These are phyloP conservation scores for Drosophila biarmipes DNA, from an alignment of 1,140 invertebrate species.

Conservation along the genomic window DNA sequence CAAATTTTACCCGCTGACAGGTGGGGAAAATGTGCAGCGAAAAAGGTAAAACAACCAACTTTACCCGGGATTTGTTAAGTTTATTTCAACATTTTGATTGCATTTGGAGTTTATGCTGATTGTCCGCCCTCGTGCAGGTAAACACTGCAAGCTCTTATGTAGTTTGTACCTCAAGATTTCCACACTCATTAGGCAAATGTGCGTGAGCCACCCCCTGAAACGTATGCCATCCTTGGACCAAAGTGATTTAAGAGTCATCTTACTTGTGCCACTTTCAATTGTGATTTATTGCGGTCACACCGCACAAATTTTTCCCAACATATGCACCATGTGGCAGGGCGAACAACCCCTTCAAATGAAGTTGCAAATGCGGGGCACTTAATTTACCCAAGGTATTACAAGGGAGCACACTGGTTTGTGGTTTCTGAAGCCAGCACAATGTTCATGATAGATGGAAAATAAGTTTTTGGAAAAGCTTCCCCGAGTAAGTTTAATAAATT, in stretches of 20 bases:
- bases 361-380: slow-evolving; percentile 1
- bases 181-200: slow-evolving; percentile 19
- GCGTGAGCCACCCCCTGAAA: neutral
- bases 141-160: slow-evolving; percentile 13
- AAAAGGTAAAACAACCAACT: slow-evolving; percentile 33
- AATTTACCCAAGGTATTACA: slow-evolving; percentile 6
- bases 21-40: slow-evolving; percentile 32
- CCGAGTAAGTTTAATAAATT: too few species aligned
- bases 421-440: neutral
- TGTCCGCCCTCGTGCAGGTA: slow-evolving; percentile 32
- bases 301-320: slow-evolving; percentile 11
- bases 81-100: slow-evolving; percentile 49
- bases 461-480: neutral
- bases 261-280: slow-evolving; percentile 16
- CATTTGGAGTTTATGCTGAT: slow-evolving; percentile 45
- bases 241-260: slow-evolving; percentile 16
- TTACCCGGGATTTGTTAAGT: slow-evolving; percentile 44
- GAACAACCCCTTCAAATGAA: slow-evolving; percentile 14
- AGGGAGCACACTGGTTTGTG: slow-evolving; percentile 1
- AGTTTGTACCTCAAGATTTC: slow-evolving; percentile 13
- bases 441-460: neutral
- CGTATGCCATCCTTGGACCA: neutral
- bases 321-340: slow-evolving; percentile 1
- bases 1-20: slow-evolving; percentile 48
- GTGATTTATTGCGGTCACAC: slow-evolving; percentile 16